Evolutionary conservation across 64 coral and sea anemone genomes (phyloP), one percentile per base, ranked within the genome.

Genomic region (Exaiptasia diaphana): DNA sequence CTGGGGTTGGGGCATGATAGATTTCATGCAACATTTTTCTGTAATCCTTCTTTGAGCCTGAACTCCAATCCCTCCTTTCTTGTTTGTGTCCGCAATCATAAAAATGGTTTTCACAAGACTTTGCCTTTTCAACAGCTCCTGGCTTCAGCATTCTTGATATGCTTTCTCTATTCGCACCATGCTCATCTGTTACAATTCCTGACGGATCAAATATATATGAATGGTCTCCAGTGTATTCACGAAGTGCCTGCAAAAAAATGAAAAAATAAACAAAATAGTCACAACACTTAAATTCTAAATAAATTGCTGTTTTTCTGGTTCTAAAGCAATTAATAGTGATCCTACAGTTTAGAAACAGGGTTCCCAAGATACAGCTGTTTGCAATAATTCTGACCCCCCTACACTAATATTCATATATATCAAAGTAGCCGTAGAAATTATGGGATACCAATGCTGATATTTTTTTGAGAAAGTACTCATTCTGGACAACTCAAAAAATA

Each of bases 71-170:
- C 48, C 67, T 33, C n/a, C 57, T 73, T 57, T 85, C 70, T 64
- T 80, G 57, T 50, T 75, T 86, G 53, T 42, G 70, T 43, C 50
- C 72, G 50, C 83, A 86, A 38, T 64, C 70, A 31, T 86, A 86
- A 55, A 86, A 86, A 33, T 86, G 83, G n/a, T 62, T 67, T 58
- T 86, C 83, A 86, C 82, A 86, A 24, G 70, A 86, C 38, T 75
- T 75, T 75, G 83, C 83, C 41, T 58, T 55, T 8, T 74, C 28
- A 25, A 86, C 69, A 20, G 69, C 53, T 42, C 54, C 39, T 20
- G 82, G 68, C 68, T 86, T 86, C 39, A 86, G 55, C 70, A 58
- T 59, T 58, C 71, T 39, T 75, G 69, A 23, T 38, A 86, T 75
- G 55, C 68, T 74, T 71, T 86, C 82, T 39, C 71, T 55, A 61